Evolutionary conservation across 2,113 vertebrate species (phyloP), one percentile per base, ranked within the genome.

Genomic region (Callaeas wilsoni): DNA sequence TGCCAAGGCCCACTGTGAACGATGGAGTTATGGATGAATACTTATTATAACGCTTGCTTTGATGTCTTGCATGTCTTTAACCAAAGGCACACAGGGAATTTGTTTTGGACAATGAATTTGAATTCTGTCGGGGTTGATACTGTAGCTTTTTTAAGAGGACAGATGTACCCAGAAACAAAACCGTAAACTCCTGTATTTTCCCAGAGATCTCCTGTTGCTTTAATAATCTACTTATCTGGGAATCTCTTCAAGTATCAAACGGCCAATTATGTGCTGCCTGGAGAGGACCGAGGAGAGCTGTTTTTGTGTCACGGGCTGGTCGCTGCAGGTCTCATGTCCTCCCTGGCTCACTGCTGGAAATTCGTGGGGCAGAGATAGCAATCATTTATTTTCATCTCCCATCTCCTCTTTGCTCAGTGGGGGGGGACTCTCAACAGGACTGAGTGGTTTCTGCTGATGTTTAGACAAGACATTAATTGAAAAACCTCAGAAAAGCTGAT

Each of bases 221-320:
- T 86, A 93, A 83, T 87, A 77, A 86, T 86, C 71, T 74, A 16
- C 56, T 84, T 85, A 90, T 78, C 79, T 81, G 80, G 78, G 88
- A 82, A 60, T 85, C 55, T 84, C 91, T 85, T 84, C 37, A 60
- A 62, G 55, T 93, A 84, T 91, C 86, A 71, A 59, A 89, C 91
- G 82, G 79, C 93, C 85, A 80, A 63, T 78, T 83, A n/a, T 32
- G 46, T 60, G 37, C 65, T 77, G 60, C 90, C 84, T 81, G 30
- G 26, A 63, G 68, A 89, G 62, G 87, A 71, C 42, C 70, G 37
- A 32, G 42, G 86, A 89, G 90, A 73, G 80, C 64, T 91, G 62
- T 3, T 57, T 96, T 87, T 76, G 42, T 89, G 74, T 73, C 64
- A 20, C 56, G 50, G 84, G 76, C 86, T 90, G 55, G 73, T 84